phyloP scores from a whole-genome alignment of 2,888 invertebrate genomes.

The Phyllotreta cruciferae region DNA sequence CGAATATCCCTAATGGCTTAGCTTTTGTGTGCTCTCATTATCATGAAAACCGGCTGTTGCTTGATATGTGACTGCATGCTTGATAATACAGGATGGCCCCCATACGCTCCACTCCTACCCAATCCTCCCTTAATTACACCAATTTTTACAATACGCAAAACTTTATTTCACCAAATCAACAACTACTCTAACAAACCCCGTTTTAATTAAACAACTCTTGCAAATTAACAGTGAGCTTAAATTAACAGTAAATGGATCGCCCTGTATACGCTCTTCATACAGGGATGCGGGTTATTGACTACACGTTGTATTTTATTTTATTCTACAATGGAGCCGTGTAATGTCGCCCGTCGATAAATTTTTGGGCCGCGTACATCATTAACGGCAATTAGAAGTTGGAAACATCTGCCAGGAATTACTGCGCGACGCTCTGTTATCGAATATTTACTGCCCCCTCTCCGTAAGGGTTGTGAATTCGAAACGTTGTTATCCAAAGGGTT shows the following conservation, averaged over 20 bases:
- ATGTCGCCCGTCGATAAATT: conserved; percentile 47
- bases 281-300: too few relatives aligned
- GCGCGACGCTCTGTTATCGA: conserved; percentile 12
- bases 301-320: conserved; percentile 48
- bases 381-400: conserved; percentile 51
- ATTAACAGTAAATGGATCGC: too few relatives aligned
- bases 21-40: conserved; percentile 43
- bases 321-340: conserved; percentile 32
- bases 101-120: neutral
- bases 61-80: conserved; percentile 48
- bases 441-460: conserved; percentile 25
- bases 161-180: too few relatives aligned
- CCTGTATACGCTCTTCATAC: too few relatives aligned
- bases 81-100: neutral
- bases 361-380: conserved; percentile 52
- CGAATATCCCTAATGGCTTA: conserved; percentile 52
- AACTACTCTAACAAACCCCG: too few relatives aligned
- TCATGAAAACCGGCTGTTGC: conserved; percentile 50
- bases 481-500: too few relatives aligned
- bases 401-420: conserved; percentile 48
- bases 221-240: too few relatives aligned
- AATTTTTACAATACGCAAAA: too few relatives aligned
- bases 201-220: too few relatives aligned
- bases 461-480: too few relatives aligned
- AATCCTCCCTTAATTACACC: neutral